Base-by-base conservation (phyloP, 2,888 invertebrate genomes). In the Diarsia brunnea region DNA sequence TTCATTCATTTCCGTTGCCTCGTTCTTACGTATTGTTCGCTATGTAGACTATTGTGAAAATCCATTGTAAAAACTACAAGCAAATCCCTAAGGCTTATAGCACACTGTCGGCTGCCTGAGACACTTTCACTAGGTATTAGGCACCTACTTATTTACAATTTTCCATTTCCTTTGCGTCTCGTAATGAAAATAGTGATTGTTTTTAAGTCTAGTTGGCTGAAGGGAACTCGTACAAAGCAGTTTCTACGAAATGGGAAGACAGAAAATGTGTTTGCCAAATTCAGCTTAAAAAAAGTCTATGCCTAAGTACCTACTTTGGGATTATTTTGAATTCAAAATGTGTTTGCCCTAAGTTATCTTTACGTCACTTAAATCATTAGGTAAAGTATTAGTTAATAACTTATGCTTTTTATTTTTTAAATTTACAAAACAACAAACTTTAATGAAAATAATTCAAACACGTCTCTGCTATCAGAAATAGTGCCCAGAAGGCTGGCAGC, bases 11-110 rank as follows among this genome's bases (percentile, higher is more conserved):
- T 81, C 67, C 70, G 70, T 65, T 65, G 73, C 70, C 58, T 71
- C 73, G 63, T 67, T 78, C 58, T 61, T 69, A 53, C 60, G 71
- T 84, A 78, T 84, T 84, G 78, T 84, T 73, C 66, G 69, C 73
- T 73, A 78, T 78, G 68, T 75, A 78, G 75, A 73, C 65, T 84
- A 78, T 84, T 81, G 82, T 75, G 51, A 68, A 71, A 63, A 82
- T 68, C 49, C 38, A 85, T 76, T 75, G 31, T 73, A 31, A 75
- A 75, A 78, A 72, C 71, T 73, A 69, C 73, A 67, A 49, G 53
- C 55, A 58, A 61, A 51, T 61, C 73, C 21, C 64, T 67, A 55
- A 79, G 84, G 79, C 70, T 45, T 49, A 67, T 19, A 58, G 55
- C 60, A 51, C 43, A 67, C 63, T 70, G 77, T 53, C 21, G 53